Percentiles rank a stretch among this genome's conserved stretches.
phyloP scores from a whole-genome alignment of 2,113 vertebrate genomes.

The Cercocebus atys region DNA sequence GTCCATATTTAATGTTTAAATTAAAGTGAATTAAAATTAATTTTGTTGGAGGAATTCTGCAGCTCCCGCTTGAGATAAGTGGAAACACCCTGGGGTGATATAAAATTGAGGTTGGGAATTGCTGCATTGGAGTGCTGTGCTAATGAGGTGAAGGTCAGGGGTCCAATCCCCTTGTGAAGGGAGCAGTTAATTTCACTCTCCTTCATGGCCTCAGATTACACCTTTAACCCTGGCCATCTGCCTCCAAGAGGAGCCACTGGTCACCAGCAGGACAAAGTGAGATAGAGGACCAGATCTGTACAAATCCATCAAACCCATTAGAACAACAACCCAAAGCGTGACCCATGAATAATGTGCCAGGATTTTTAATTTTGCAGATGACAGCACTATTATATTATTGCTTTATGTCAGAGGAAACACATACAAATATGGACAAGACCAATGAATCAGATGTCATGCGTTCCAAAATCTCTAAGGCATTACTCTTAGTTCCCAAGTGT shows the following conservation, averaged over 20 bases:
- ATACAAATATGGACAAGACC: not conserved
- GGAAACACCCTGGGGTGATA: slow-evolving; percentile 28
- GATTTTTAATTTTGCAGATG: slow-evolving; percentile 28
- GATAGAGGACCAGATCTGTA: not conserved
- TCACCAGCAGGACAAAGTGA: slow-evolving; percentile 13
- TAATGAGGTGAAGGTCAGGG: slow-evolving; percentile 68
- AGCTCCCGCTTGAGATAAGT: slow-evolving; percentile 52
- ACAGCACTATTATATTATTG: not conserved
- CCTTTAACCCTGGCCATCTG: slow-evolving; percentile 67
- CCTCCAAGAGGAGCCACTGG: slow-evolving; percentile 51
- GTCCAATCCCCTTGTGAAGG: slow-evolving; percentile 41
- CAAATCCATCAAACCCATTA: not conserved
- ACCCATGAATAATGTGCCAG: not conserved
- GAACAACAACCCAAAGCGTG: not conserved
- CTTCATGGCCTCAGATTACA: slow-evolving; percentile 47
- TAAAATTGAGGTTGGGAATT: not conserved
- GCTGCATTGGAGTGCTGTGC: not conserved
- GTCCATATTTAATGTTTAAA: slow-evolving; percentile 49
- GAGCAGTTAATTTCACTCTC: slow-evolving; percentile 50
- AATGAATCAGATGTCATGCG: not conserved
- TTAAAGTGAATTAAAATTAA: slow-evolving; percentile 57
- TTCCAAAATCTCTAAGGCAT: not conserved
- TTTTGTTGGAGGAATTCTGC: slow-evolving; percentile 53
- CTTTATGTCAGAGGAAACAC: not conserved
- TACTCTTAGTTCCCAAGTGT: not conserved